Evolutionary conservation across 2,888 invertebrate genomes (phyloP).

Genomic region (Sceliomorpha sp.): DNA sequence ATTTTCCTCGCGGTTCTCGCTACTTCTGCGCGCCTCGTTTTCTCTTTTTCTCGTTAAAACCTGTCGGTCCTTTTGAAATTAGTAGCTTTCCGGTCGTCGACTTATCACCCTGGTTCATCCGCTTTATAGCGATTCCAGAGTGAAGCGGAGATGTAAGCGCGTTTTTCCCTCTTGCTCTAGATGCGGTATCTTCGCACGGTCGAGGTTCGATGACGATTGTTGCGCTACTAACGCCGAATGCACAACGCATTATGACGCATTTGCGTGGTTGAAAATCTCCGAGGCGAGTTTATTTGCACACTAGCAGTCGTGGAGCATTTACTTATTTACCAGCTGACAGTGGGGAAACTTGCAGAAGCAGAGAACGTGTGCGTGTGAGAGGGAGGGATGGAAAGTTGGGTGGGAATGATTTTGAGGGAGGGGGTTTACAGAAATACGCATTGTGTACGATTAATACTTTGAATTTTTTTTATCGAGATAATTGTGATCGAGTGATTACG

Average conservation of each 20-base stretch:
- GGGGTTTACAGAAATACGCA: no score
- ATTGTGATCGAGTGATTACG: no score
- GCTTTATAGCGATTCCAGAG: constrained; percentile 27
- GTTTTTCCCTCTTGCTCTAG: constrained; percentile 3
- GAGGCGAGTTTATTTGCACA: constrained; percentile 66
- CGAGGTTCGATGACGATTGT: constrained; percentile 35
- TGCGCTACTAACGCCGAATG: constrained; percentile 16
- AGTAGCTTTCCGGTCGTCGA: constrained; percentile 1
- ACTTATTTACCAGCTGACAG: constrained; percentile 48
- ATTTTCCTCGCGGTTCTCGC: constrained; percentile 35
- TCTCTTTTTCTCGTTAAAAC: not conserved
- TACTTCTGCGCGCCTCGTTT: constrained; percentile 6
- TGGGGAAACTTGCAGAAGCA: constrained; percentile 23
- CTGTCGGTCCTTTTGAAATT: constrained; percentile 11
- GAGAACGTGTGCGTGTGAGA: no score
- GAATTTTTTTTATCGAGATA: no score
- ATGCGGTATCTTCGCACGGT: constrained; percentile 33
- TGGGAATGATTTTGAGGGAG: no score
- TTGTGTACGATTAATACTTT: no score
- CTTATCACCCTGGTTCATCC: constrained; percentile 2
- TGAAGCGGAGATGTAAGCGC: constrained; percentile 31
- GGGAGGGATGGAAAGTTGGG: constrained; percentile 12
- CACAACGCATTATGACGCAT: constrained; percentile 67
- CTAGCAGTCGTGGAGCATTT: constrained; percentile 39
- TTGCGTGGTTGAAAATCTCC: constrained; percentile 66